Conservation (phyloP, 2,797 vertebrate genomes). For the Vultur gryphus region DNA sequence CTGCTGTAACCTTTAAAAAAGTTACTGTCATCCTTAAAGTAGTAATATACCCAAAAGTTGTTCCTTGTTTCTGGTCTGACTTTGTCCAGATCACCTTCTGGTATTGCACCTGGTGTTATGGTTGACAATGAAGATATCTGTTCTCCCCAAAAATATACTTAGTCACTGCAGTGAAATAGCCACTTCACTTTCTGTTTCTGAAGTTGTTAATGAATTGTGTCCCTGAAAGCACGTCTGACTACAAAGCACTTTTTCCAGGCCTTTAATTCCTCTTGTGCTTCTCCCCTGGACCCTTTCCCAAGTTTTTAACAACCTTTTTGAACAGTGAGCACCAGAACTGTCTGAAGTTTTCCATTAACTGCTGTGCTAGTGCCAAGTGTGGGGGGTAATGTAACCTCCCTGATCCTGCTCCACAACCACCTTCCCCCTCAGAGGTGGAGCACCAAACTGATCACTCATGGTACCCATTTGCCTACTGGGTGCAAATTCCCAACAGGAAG, state of each 20-base stretch:
- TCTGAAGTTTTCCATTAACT: background rate
- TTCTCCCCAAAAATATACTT: background rate
- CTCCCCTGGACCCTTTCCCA: background rate
- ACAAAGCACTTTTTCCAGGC: background rate
- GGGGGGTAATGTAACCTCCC: background rate
- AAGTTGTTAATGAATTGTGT: background rate
- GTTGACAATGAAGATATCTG: background rate
- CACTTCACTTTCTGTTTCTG: background rate
- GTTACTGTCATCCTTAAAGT: background rate
- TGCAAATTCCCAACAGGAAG: background rate
- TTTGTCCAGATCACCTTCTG: background rate
- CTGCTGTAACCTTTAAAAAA: background rate
- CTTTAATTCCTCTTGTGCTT: background rate
- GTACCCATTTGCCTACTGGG: background rate
- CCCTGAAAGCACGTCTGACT: background rate
- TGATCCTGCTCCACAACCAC: background rate
- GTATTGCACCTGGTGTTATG: background rate
- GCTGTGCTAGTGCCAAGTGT: rapidly evolving
- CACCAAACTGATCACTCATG: background rate
- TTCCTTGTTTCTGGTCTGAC: background rate
- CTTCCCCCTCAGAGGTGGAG: background rate
- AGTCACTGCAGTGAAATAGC: background rate
- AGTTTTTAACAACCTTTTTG: background rate
- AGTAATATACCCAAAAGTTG: background rate
- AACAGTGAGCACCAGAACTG: background rate